These are phyloP conservation scores for Nemurella pictetii DNA, from an alignment of 2,888 invertebrate species.

Conservation along the genomic window DNA sequence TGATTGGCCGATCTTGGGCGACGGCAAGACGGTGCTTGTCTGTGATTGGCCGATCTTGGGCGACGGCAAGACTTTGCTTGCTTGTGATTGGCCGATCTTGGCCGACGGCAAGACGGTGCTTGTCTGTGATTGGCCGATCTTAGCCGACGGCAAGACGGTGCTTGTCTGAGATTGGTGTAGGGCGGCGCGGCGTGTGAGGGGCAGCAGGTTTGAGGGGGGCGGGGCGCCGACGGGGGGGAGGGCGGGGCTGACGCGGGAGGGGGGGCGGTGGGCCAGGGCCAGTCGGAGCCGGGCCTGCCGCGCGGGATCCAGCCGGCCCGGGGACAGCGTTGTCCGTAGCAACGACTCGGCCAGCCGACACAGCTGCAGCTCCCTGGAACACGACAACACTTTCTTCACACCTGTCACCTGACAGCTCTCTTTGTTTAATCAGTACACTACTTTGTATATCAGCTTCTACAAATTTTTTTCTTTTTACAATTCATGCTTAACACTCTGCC, in stretches of 20 bases:
- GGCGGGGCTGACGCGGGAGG: conserved; percentile 37
- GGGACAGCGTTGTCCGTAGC: conserved; percentile 42
- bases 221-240: background rate
- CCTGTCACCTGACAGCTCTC: too few species aligned
- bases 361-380: conserved; percentile 45
- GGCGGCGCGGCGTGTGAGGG: background rate
- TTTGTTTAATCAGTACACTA: too few species aligned
- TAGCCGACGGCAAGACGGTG: background rate
- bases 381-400: too few species aligned
- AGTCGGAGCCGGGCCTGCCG: conserved; percentile 42
- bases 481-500: too few species aligned
- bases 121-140: background rate
- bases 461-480: too few species aligned
- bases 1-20: background rate
- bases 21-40: background rate
- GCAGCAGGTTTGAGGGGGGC: background rate
- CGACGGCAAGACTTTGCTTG: too few species aligned
- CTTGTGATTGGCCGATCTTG: background rate
- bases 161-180: background rate
- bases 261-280: conserved; percentile 37
- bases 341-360: conserved; percentile 46
- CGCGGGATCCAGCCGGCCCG: conserved; percentile 11
- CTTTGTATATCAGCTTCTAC: too few species aligned
- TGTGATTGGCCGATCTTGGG: background rate
- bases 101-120: too few species aligned